phyloP scores from a whole-genome alignment of 2,888 invertebrate genomes.

The Heliconius sara region DNA sequence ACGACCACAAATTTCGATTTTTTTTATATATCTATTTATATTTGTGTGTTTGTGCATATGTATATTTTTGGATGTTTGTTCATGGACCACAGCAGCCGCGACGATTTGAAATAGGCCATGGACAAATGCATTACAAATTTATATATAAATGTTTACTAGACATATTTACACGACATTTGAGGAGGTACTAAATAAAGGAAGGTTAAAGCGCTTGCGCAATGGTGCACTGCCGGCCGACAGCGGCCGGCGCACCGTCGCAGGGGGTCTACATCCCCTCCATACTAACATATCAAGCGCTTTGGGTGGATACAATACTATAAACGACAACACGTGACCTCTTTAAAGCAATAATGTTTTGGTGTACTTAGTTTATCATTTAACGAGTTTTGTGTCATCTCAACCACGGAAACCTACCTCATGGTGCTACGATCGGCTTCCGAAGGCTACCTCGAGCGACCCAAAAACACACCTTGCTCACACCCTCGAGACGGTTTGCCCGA shows the following conservation, averaged over 20 bases:
- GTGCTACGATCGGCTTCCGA: conserved; percentile 28
- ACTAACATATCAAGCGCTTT: background rate
- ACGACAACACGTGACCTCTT: conserved; percentile 39
- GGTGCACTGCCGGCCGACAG: background rate
- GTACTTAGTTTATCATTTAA: conserved; percentile 39
- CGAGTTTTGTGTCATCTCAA: conserved; percentile 42
- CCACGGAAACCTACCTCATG: conserved; percentile 47
- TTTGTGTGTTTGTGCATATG: conserved; percentile 28
- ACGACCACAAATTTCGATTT: conserved; percentile 38
- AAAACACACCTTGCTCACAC: conserved; percentile 2
- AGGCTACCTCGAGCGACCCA: conserved; percentile 14
- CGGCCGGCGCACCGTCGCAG: background rate
- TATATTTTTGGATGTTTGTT: conserved; percentile 44
- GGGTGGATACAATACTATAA: background rate
- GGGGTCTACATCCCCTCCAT: background rate
- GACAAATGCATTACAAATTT: conserved; percentile 21
- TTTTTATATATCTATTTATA: conserved; percentile 36
- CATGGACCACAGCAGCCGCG: conserved; percentile 37
- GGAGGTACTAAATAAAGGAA: background rate
- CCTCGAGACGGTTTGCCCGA: background rate
- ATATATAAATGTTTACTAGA: conserved; percentile 17
- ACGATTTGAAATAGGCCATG: conserved; percentile 29
- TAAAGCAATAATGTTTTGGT: conserved; percentile 43
- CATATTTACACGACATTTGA: conserved; percentile 21
- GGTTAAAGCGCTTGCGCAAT: background rate